phyloP scores from a whole-genome alignment of 1,140 invertebrate species.

The Pachypsylla venusta region DNA sequence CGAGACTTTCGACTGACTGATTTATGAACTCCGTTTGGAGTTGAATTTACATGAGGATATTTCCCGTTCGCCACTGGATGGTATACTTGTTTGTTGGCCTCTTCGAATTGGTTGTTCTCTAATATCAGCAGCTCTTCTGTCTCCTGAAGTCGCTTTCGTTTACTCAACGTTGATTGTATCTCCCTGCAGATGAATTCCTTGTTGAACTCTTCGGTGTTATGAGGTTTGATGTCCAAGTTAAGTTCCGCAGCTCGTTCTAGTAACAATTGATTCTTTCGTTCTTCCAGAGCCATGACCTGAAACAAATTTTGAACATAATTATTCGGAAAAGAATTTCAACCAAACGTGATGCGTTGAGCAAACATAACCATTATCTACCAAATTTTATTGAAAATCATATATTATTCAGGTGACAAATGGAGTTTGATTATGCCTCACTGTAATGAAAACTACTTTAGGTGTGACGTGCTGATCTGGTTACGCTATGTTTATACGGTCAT shows the following conservation, averaged over 20 bases:
- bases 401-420: too few species aligned
- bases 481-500: too few species aligned
- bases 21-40: neutral
- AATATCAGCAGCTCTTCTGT: slow-evolving; percentile 52
- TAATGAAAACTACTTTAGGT: too few species aligned
- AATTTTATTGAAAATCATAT: too few species aligned
- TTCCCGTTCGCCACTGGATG: neutral
- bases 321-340: too few species aligned
- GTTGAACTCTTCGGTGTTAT: slow-evolving; percentile 14
- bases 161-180: slow-evolving; percentile 62
- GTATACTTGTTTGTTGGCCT: neutral
- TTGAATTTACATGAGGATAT: slow-evolving; percentile 7
- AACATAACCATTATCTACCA: too few species aligned
- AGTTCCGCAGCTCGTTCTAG: slow-evolving; percentile 19
- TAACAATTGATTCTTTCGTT: slow-evolving; percentile 18
- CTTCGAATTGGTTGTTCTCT: slow-evolving; percentile 32
- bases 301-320: slow-evolving; percentile 11
- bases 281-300: slow-evolving; percentile 22
- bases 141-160: slow-evolving; percentile 61
- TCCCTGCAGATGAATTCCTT: slow-evolving; percentile 70
- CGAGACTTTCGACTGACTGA: slow-evolving; percentile 41
- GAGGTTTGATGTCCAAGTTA: slow-evolving; percentile 8
- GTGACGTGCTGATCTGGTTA: too few species aligned
- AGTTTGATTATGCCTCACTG: too few species aligned
- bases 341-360: too few species aligned